Percentiles rank a stretch among this genome's conserved stretches.
Conservation (phyloP, 2,888 invertebrate species). For the Cephus rjabovi region DNA sequence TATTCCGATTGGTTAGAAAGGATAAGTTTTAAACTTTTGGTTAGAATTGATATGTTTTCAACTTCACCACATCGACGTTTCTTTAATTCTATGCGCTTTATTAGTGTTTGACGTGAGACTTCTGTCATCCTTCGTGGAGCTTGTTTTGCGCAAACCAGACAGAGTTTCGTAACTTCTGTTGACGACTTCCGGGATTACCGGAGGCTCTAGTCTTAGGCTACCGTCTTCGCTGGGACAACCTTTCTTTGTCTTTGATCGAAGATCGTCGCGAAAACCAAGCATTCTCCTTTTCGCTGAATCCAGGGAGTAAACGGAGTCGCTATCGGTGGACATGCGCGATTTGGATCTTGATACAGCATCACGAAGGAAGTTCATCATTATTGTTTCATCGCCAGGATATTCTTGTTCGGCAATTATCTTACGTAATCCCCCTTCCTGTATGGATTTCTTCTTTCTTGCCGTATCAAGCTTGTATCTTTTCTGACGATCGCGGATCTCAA, state of each 20-base stretch:
- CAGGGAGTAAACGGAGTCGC: conserved; percentile 21
- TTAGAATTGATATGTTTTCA: neutral
- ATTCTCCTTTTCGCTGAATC: conserved; percentile 8
- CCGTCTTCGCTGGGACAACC: neutral
- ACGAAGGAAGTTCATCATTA: conserved; percentile 18
- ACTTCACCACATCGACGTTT: neutral
- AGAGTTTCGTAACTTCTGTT: conserved; percentile 71
- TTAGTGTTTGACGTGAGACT: conserved; percentile 41
- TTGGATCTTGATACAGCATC: conserved; percentile 16
- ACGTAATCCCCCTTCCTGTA: neutral
- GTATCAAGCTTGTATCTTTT: neutral
- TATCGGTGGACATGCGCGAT: conserved; percentile 19
- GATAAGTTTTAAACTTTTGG: neutral
- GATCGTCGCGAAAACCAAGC: neutral
- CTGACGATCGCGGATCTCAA: neutral
- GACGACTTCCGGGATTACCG: conserved; percentile 70
- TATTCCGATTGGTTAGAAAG: neutral
- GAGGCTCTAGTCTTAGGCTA: conserved; percentile 70
- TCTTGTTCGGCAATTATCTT: conserved; percentile 5
- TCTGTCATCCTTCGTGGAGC: neutral
- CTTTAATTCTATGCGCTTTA: conserved; percentile 1
- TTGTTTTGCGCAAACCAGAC: conserved; percentile 67
- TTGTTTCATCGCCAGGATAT: conserved; percentile 13
- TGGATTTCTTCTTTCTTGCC: conserved; percentile 4
- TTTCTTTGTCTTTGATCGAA: neutral